phyloP scores from a whole-genome alignment of 2,888 invertebrate genomes.

The Perizoma affinitatum region DNA sequence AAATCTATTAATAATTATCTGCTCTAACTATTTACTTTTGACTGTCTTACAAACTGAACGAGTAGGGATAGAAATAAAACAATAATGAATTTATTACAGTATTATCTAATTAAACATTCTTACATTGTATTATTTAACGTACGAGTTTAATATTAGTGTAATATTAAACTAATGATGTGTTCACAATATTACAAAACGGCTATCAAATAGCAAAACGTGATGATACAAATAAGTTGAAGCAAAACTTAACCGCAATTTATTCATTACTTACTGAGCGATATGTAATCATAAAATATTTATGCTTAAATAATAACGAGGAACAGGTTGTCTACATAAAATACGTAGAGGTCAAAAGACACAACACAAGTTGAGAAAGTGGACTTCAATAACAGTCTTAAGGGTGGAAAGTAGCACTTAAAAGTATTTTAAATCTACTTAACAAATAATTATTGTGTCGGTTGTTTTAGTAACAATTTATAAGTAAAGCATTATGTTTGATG shows the following conservation, averaged over 20 bases:
- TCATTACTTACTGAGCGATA: background rate
- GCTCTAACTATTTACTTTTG: no score
- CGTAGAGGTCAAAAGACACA: constrained; percentile 50
- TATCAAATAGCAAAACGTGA: constrained; percentile 22
- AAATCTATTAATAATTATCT: no score
- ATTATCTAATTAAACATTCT: no score
- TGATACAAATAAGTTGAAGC: background rate
- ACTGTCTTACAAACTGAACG: no score
- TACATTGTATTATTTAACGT: no score
- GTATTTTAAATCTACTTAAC: constrained; percentile 39
- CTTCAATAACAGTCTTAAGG: constrained; percentile 74
- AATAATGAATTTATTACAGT: no score
- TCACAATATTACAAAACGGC: constrained; percentile 14
- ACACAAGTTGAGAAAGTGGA: constrained; percentile 58
- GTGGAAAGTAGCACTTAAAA: constrained; percentile 50
- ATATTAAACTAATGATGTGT: constrained; percentile 12
- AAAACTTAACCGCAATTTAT: no score
- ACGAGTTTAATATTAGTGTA: no score
- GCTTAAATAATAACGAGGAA: constrained; percentile 3
- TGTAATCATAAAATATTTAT: constrained; percentile 1
- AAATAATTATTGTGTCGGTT: constrained; percentile 60
- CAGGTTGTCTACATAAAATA: constrained; percentile 13
- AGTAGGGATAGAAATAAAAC: no score
- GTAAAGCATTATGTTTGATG: background rate
- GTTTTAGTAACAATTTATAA: background rate